Evolutionary conservation across 92 coral and sea anemone genomes (phyloP).

Genomic region (Plumapathes pennacea): DNA sequence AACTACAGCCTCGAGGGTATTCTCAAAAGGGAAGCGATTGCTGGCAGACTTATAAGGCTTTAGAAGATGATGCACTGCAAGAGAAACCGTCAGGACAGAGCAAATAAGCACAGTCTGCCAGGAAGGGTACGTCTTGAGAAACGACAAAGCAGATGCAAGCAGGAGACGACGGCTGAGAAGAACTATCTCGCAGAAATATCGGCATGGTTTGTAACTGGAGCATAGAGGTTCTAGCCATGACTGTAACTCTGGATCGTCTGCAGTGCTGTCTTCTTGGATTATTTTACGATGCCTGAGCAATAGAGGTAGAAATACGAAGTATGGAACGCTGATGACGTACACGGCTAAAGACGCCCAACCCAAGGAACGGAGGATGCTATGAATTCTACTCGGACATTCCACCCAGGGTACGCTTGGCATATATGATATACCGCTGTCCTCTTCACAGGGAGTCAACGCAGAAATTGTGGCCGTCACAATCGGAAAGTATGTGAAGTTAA

Average conservation of each 20-base stretch:
- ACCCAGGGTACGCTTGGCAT: constrained; percentile 69
- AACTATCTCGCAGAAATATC: constrained; percentile 33
- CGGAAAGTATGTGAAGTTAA: constrained; percentile 70
- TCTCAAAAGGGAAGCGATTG: constrained; percentile 20
- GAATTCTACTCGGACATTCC: constrained; percentile 33
- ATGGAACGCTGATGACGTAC: constrained; percentile 57
- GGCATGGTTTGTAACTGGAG: constrained; percentile 48
- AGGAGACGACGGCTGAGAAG: constrained; percentile 43
- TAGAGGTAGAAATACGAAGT: constrained; percentile 28
- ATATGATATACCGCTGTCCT: constrained; percentile 26
- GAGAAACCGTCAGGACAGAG: constrained; percentile 27
- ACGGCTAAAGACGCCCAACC: constrained; percentile 43
- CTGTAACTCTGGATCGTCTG: constrained; percentile 34
- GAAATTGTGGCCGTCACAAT: constrained; percentile 49
- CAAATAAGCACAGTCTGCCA: constrained; percentile 43
- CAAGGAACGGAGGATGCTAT: constrained; percentile 16
- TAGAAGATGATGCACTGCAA: constrained; percentile 7
- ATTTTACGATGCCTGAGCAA: constrained; percentile 12
- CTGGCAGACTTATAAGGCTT: constrained; percentile 13
- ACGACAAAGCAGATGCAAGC: constrained; percentile 43
- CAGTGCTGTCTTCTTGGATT: constrained; percentile 18
- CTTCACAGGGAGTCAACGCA: constrained; percentile 53
- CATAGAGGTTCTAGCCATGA: constrained; percentile 58
- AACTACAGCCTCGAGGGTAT: constrained; percentile 32
- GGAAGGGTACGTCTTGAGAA: constrained; percentile 39